phyloP scores from a whole-genome alignment of 2,888 invertebrate species.

The Agrochola circellaris region DNA sequence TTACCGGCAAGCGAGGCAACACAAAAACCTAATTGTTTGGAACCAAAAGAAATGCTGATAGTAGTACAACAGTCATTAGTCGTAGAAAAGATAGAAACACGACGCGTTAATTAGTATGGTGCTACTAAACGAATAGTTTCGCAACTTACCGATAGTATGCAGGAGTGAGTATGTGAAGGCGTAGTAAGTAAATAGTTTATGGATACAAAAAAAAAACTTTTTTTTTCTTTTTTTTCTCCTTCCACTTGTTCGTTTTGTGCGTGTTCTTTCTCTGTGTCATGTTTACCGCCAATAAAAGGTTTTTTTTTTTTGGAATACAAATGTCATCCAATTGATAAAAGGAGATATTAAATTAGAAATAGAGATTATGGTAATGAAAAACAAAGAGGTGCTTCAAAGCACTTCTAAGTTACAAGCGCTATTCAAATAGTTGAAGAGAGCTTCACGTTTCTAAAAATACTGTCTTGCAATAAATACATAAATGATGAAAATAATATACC shows the following conservation, averaged over 20 bases:
- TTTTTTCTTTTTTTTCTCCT: too few species aligned
- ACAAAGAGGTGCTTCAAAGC: background rate
- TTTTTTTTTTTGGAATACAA: background rate
- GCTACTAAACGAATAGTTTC: conserved; percentile 51
- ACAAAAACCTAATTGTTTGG: conserved; percentile 64
- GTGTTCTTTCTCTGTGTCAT: too few species aligned
- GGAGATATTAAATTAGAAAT: background rate
- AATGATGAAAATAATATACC: too few species aligned
- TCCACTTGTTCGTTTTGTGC: too few species aligned
- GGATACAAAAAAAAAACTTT: too few species aligned
- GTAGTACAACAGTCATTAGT: conserved; percentile 55
- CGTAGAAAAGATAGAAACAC: conserved; percentile 31
- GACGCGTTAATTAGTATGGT: conserved; percentile 52
- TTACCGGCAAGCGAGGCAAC: conserved; percentile 24
- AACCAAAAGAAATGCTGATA: conserved; percentile 57
- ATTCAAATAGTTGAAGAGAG: background rate
- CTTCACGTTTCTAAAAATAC: too few species aligned
- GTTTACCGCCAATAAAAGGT: too few species aligned
- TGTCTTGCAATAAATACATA: too few species aligned
- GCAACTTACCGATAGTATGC: conserved; percentile 33
- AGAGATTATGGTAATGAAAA: background rate
- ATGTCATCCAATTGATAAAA: background rate
- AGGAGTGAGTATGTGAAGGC: background rate
- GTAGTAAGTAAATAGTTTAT: background rate
- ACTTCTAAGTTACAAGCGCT: background rate